A percentile compares a stretch with the other conserved stretches of the same genome.
Evolutionary conservation across 2,797 vertebrate genomes (phyloP).

Genomic region (Podarcis siculus): DNA sequence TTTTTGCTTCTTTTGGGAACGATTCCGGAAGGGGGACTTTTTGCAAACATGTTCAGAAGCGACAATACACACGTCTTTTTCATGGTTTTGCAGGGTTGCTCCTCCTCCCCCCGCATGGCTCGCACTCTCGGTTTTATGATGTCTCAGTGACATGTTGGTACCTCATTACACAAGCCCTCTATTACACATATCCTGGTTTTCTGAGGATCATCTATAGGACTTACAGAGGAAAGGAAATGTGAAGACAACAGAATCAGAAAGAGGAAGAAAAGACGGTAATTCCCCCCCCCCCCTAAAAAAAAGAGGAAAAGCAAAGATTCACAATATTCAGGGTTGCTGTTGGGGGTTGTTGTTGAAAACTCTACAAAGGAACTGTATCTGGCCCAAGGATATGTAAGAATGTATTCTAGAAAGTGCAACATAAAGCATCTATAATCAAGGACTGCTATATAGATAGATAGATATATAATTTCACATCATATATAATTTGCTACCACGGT

Average conservation of each 20-base stretch:
- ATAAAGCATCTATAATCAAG: conserved; percentile 23
- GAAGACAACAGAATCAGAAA: background rate
- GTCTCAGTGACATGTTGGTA: background rate
- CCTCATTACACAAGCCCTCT: background rate
- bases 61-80: background rate
- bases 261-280: background rate
- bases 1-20: background rate
- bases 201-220: background rate
- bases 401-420: conserved; percentile 31
- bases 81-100: background rate
- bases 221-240: background rate
- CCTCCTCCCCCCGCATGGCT: background rate
- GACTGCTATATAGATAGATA: too few relatives aligned
- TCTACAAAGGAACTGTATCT: background rate
- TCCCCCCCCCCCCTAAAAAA: too few relatives aligned
- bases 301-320: background rate
- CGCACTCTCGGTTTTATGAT: background rate
- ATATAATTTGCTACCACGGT: background rate
- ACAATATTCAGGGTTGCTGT: background rate
- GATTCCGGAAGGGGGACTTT: background rate
- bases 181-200: background rate
- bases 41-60: background rate
- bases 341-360: background rate
- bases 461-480: background rate
- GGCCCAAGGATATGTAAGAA: background rate